Base-by-base conservation (phyloP, 2,797 vertebrate genomes). In the Mormyrops attenuatus region DNA sequence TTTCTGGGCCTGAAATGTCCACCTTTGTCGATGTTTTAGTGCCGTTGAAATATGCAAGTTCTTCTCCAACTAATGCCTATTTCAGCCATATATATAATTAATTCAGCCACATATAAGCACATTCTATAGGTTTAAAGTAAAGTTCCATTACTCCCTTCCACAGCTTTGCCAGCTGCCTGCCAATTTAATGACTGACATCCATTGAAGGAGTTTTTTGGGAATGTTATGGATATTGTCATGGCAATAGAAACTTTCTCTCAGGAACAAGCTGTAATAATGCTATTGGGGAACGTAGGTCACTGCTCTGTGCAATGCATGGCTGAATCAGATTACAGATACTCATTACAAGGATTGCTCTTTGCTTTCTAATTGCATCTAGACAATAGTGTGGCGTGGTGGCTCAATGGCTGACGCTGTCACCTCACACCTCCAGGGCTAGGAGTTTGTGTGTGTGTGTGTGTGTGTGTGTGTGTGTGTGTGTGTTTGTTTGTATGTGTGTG, bases 61-160 rank as follows among this genome's bases (percentile, higher is more conserved):
- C 91, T 53, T 92, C 93, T 93, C 93, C 92, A 93, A 92, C 90
- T 91, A 41, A 91, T 96, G 94, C 95, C 92, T 95, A 94, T 95
- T 89, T 86, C 85, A 38, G 55, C 63, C 53, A 49, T 49, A 60
- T 63, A 26, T 9, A 63, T 63, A 63, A 63, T 91, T 95, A 94
- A 95, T 89, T 85, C 66, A 41, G 57, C 60, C 91, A 94, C 95
- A 94, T 94, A 52, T 52, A 85, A 47, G 95, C 94, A 94, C 91
- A 85, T 77, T 38, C 92, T 92, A 44, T 90, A 90, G 91, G 88
- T 89, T 89, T 77, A 60, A 90, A 94, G 93, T 92, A 95, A 92
- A 94, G 94, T 95, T 96, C 95, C 94, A 95, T 94, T 95, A 94
- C 94, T 92, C 91, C 53, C 22, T 88, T 92, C 91, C 89, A 90